Evolutionary conservation across 2,113 vertebrate genomes (phyloP).

Genomic region (Actinemys pallida): DNA sequence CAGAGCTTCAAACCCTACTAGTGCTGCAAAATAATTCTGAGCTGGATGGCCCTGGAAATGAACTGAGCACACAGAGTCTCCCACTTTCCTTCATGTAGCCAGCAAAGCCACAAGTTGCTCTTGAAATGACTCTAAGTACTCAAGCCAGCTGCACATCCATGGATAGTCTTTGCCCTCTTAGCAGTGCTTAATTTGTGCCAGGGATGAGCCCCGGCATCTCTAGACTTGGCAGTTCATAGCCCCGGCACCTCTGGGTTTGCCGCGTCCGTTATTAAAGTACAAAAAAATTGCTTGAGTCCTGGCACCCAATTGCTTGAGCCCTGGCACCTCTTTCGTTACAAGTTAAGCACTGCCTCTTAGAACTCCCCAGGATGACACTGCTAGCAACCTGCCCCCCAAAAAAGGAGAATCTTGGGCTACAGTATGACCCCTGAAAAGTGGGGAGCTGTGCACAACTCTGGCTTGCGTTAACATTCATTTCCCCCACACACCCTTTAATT

Average conservation of each 20-base stretch:
- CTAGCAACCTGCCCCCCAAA: fast-evolving
- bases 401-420: neutral
- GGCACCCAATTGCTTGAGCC: too few relatives aligned
- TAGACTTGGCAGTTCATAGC: too few relatives aligned
- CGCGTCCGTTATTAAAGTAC: too few relatives aligned
- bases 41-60: neutral
- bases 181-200: too few relatives aligned
- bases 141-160: neutral
- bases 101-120: neutral
- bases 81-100: too few relatives aligned
- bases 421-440: neutral
- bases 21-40: neutral
- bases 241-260: too few relatives aligned
- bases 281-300: too few relatives aligned
- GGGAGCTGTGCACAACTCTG: neutral
- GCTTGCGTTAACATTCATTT: neutral
- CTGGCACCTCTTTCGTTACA: too few relatives aligned
- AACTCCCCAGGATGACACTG: neutral
- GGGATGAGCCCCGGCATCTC: too few relatives aligned
- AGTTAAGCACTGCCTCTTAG: neutral
- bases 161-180: neutral
- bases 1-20: fast-evolving
- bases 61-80: neutral
- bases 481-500: neutral
- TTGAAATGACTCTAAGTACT: neutral